These are phyloP conservation scores for Desmophyllum pertusum DNA, from an alignment of 92 coral and sea anemone genomes.

Conservation along the genomic window DNA sequence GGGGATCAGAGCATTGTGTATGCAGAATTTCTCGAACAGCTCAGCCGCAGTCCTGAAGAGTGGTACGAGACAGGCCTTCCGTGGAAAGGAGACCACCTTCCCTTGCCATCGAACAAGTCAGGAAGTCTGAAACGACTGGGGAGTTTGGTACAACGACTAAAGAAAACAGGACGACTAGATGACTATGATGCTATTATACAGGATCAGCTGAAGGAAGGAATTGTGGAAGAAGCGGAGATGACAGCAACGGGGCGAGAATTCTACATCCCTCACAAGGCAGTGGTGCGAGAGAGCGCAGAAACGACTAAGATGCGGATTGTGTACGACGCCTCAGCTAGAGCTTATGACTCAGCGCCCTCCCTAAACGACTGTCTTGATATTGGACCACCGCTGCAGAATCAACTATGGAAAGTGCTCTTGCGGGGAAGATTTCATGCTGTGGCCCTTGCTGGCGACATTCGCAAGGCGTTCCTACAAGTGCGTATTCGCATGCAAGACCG, in stretches of 20 bases:
- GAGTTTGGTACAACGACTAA: constrained; percentile 45
- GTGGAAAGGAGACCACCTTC: background rate
- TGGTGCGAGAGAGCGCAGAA: constrained; percentile 60
- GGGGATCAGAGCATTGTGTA: constrained; percentile 58
- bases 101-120: constrained; percentile 50
- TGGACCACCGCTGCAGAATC: background rate
- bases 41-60: constrained; percentile 11
- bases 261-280: constrained; percentile 74
- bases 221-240: constrained; percentile 66
- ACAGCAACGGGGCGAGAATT: constrained; percentile 58
- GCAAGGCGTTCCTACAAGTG: constrained; percentile 38
- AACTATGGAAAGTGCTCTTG: background rate
- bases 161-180: constrained; percentile 50
- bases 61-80: constrained; percentile 55
- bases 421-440: background rate
- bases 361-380: constrained; percentile 10
- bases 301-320: constrained; percentile 63
- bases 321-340: constrained; percentile 66
- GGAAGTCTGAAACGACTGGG: constrained; percentile 57
- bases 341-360: constrained; percentile 2
- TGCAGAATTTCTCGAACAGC: constrained; percentile 61
- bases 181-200: constrained; percentile 58
- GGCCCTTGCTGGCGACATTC: background rate
- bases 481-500: constrained; percentile 52
- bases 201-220: constrained; percentile 51